Evolutionary conservation across 2,113 vertebrate genomes (phyloP).

Genomic region (Oncorhynchus kisutch): DNA sequence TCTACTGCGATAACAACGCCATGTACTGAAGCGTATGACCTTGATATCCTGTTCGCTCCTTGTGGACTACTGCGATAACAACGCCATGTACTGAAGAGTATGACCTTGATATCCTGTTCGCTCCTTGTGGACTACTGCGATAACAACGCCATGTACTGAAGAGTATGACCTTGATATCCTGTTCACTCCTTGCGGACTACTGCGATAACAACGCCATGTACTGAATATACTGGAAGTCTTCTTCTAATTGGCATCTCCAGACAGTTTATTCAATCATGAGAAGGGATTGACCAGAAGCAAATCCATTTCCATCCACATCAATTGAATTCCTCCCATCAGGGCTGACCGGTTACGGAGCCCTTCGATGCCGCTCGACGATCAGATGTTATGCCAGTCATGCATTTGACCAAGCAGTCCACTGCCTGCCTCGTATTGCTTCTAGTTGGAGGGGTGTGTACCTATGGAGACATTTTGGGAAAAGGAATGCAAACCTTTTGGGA

Average conservation of each 20-base stretch:
- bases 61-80: no score
- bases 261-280: conserved; percentile 19
- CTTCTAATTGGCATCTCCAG: neutral
- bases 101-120: no score
- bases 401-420: neutral
- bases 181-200: no score
- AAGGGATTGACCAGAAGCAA: conserved; percentile 5
- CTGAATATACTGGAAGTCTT: neutral
- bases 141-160: no score
- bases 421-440: conserved; percentile 16
- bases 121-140: no score
- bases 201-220: no score
- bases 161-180: no score
- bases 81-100: no score
- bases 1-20: no score
- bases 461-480: conserved; percentile 5
- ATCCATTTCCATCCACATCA: conserved; percentile 31
- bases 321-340: conserved; percentile 34
- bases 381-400: conserved; percentile 46
- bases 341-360: conserved; percentile 9
- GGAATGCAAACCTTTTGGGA: conserved; percentile 13
- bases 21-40: no score
- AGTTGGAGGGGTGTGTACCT: conserved; percentile 23
- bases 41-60: no score
- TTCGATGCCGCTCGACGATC: conserved; percentile 24